Evolutionary conservation across 2,888 invertebrate genomes (phyloP), one percentile per base, ranked within the genome.

Genomic region (Eumacrocentrus americanus): DNA sequence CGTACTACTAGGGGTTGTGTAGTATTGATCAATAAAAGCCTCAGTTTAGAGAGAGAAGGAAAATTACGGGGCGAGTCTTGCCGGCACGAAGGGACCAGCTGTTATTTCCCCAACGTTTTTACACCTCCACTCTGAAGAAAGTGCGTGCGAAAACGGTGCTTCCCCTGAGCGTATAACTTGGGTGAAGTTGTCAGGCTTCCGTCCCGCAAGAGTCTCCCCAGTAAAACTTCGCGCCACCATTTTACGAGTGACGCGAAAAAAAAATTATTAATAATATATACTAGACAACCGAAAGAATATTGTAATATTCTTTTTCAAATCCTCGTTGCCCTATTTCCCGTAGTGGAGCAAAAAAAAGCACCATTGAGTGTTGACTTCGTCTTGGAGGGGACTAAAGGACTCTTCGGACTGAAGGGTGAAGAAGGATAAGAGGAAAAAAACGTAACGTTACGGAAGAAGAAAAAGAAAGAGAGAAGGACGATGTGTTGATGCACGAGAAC

Each of bases 71-170:
- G 71, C 72, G 75, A 73, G 69, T 73, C 71, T 75, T 76, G 77
- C 76, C 74, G 77, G 74, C 71, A 71, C 71, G 70, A 46, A 46
- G 12, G 70, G 68, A 70, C 73, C 74, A 75, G 74, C 78, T 77
- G 77, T 78, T 75, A 74, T 75, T 75, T 72, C 70, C 71, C 72
- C 69, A 74, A 70, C 72, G 73, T 77, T 75, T 72, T 66, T 70
- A 72, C 69, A 66, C 65, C 66, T 68, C 65, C 18, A 47, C 23
- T 34, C 12, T 40, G 9, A 11, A n/a, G 25, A 46, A 44, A 46
- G 34, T 51, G 50, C 14, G 50, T 51, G 34, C 11, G 14, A 20
- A 3, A 22, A 2, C 18, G 20, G 20, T n/a, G 20, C 20, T 20
- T 22, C 22, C 44, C 20, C 20, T 9, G 9, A 44, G 2, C 22